Conservation (phyloP, 92 coral and sea anemone species). For the Epizoanthus scotinus region DNA sequence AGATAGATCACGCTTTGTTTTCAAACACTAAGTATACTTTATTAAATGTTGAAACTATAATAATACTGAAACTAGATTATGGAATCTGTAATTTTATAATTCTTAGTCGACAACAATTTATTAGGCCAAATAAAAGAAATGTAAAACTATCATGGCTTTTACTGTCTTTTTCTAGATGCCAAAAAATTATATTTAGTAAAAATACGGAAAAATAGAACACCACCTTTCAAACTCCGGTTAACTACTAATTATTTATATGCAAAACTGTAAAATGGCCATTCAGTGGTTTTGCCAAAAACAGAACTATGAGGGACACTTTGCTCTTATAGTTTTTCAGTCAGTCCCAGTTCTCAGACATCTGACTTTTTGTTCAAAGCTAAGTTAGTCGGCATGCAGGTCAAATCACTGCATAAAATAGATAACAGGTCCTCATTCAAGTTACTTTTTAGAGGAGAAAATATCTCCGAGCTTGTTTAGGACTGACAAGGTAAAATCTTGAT, state of each 20-base stretch:
- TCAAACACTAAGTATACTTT: slow-evolving; percentile 18
- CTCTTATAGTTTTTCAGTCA: too few relatives aligned
- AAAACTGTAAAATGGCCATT: slow-evolving; percentile 20
- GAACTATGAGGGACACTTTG: slow-evolving; percentile 16
- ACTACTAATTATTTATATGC: slow-evolving; percentile 19
- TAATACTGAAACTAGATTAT: slow-evolving; percentile 22
- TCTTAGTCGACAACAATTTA: slow-evolving; percentile 16
- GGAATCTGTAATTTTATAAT: slow-evolving; percentile 6
- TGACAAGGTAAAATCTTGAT: slow-evolving; percentile 20
- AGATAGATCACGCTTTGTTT: slow-evolving; percentile 23
- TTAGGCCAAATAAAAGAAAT: slow-evolving; percentile 20
- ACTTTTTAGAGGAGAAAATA: slow-evolving; percentile 43
- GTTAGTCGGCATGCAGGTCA: slow-evolving; percentile 26
- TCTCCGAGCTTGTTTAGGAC: slow-evolving; percentile 13
- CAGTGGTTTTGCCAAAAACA: slow-evolving; percentile 24
- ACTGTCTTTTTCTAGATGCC: slow-evolving; percentile 14
- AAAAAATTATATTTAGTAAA: slow-evolving; percentile 2
- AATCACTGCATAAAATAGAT: slow-evolving; percentile 10
- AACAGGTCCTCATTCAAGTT: slow-evolving; percentile 21
- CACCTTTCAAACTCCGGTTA: slow-evolving; percentile 7
- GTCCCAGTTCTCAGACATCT: slow-evolving; percentile 19
- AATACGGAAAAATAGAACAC: slow-evolving; percentile 11
- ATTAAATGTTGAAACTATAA: slow-evolving; percentile 17
- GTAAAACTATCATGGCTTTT: slow-evolving; percentile 17
- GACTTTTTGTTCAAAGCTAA: slow-evolving; percentile 17